Evolutionary conservation across 2,888 invertebrate species (phyloP).

Genomic region (Nebria salina): DNA sequence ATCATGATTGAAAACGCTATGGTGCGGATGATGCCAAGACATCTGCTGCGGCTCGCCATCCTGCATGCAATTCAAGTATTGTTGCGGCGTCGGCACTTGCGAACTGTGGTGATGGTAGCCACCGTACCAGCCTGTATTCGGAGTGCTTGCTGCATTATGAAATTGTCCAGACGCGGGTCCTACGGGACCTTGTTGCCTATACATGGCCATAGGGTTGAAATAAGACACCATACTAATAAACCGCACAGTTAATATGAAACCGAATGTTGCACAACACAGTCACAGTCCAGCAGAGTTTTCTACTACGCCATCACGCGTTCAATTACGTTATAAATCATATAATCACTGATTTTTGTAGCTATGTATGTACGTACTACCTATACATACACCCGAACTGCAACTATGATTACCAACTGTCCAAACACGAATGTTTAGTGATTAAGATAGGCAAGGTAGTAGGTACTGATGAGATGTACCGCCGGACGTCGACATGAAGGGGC

Average conservation of each 20-base stretch:
- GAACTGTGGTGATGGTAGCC: conserved; percentile 64
- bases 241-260: neutral
- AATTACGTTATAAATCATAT: neutral
- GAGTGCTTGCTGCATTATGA: conserved; percentile 59
- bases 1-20: conserved; percentile 64
- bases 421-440: conserved; percentile 29
- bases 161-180: conserved; percentile 69
- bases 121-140: conserved; percentile 56
- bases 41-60: conserved; percentile 62
- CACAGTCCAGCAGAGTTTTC: conserved; percentile 21
- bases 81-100: conserved; percentile 63
- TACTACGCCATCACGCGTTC: conserved; percentile 3
- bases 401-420: conserved; percentile 29
- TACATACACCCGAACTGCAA: neutral
- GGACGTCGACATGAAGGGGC: conserved; percentile 24
- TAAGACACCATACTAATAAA: conserved; percentile 74
- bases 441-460: conserved; percentile 12
- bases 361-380: too few species aligned
- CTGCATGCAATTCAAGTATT: conserved; percentile 57
- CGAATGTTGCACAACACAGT: conserved; percentile 5
- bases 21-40: conserved; percentile 62
- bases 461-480: conserved; percentile 15
- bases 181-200: conserved; percentile 72
- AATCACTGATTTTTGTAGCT: too few species aligned
- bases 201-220: conserved; percentile 75